Evolutionary conservation across 2,888 invertebrate genomes (phyloP), one percentile per base, ranked within the genome.

Genomic region (Drosophila aldrichi): DNA sequence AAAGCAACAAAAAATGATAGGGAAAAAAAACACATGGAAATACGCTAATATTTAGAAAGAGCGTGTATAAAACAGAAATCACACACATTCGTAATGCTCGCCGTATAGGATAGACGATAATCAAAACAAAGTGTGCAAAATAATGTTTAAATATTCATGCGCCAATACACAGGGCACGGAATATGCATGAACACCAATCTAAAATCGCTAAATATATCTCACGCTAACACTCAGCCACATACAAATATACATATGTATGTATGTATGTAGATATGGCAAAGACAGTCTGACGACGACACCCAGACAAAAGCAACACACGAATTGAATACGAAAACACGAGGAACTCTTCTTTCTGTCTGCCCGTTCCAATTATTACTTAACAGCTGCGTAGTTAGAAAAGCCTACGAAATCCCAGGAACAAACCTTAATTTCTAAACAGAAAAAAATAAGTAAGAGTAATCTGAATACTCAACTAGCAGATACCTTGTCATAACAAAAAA

Each of bases 121-220:
- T 76, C 71, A 89, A 83, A 88, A 81, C 74, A 82, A 78, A 83
- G 66, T 79, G 70, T 81, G 88, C 82, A 67, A 84, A 80, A 66
- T 55, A 80, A 66, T 55, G 34, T 57, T 66, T 72, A 67, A 58
- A 76, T 70, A 72, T 76, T 71, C 70, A 67, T 55, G 58, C 41
- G 46, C 34, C 29, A 29, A 55, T 29, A 60, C 48, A 75, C 36
- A 51, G 8, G 12, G 6, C 18, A 34, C 1, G 3, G 25, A 52
- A 48, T 46, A 48, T 40, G 29, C 48, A 60, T 70, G 51, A 54
- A 29, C 65, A 40, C 43, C 29, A 29, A 34, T 44, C 64, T 68
- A 51, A 64, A 71, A 41, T 55, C 44, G 60, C 74, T 70, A 66
- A 70, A 79, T 56, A 77, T 79, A 79, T 32, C 10, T 7, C 20